Evolutionary conservation across 2,113 vertebrate genomes (phyloP).

Genomic region (Lagopus leucura): DNA sequence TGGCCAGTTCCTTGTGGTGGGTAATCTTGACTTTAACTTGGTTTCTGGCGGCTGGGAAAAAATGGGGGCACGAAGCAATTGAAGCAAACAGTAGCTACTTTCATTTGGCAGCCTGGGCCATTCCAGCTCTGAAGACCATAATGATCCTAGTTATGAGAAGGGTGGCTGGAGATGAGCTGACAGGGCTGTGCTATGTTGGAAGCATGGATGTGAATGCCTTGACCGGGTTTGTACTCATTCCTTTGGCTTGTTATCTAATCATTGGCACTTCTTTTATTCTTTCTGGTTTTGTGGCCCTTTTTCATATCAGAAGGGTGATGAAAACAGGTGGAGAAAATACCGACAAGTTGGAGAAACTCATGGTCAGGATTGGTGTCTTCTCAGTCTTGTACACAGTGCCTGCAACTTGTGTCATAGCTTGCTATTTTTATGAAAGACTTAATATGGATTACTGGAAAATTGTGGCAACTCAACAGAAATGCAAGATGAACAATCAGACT

Average conservation of each 20-base stretch:
- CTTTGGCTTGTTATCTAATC: conserved; percentile 92
- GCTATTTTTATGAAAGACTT: conserved; percentile 95
- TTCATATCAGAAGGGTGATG: conserved; percentile 96
- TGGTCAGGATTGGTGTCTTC: conserved; percentile 97
- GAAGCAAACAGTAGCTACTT: conserved; percentile 99
- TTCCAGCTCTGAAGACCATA: conserved; percentile 95
- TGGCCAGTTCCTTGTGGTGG: conserved; percentile 99
- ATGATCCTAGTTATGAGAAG: conserved; percentile 94
- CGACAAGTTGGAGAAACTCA: conserved; percentile 95
- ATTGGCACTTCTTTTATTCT: conserved; percentile 95
- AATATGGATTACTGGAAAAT: conserved; percentile 94
- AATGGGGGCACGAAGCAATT: conserved; percentile 98
- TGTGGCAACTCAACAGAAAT: conserved; percentile 85
- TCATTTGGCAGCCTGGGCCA: conserved; percentile 95
- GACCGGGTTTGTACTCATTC: conserved; percentile 93
- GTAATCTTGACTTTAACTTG: conserved; percentile 95
- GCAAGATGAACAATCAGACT: conserved; percentile 78
- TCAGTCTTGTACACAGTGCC: conserved; percentile 95
- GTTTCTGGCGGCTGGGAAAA: conserved; percentile 96
- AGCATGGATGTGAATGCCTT: conserved; percentile 95
- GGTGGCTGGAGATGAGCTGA: conserved; percentile 96
- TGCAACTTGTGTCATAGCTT: conserved; percentile 95
- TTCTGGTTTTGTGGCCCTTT: conserved; percentile 95
- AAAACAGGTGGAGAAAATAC: conserved; percentile 97
- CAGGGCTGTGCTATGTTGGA: conserved; percentile 94